phyloP scores from a whole-genome alignment of 2,888 invertebrate species.

The Netelia inedita region DNA sequence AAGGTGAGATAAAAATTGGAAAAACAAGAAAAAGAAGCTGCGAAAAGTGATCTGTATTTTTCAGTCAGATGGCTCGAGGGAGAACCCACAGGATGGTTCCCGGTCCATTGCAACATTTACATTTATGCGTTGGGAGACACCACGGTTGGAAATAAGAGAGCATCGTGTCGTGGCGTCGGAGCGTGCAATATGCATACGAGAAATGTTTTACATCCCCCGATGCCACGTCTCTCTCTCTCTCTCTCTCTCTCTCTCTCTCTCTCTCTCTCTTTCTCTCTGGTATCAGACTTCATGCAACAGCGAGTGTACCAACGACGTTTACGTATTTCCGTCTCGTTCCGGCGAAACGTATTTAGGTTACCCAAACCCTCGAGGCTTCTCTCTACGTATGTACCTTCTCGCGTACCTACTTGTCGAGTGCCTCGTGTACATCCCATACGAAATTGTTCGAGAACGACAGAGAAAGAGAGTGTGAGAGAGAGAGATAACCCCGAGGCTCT shows the following conservation, averaged over 20 bases:
- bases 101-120: slow-evolving; percentile 51
- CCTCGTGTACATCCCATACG: slow-evolving; percentile 38
- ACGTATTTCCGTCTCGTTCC: slow-evolving; percentile 56
- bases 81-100: neutral
- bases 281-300: no score
- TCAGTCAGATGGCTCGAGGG: neutral
- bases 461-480: neutral
- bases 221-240: slow-evolving; percentile 7
- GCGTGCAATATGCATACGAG: slow-evolving; percentile 47
- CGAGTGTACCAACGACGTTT: slow-evolving; percentile 27
- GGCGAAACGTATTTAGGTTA: slow-evolving; percentile 62
- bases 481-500: slow-evolving; percentile 3
- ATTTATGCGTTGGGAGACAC: slow-evolving; percentile 16
- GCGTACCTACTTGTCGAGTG: slow-evolving; percentile 32
- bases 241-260: neutral
- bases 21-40: neutral
- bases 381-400: neutral
- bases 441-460: neutral
- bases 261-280: no score
- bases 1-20: neutral
- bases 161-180: slow-evolving; percentile 21
- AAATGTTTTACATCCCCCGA: slow-evolving; percentile 30
- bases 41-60: neutral
- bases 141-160: neutral
- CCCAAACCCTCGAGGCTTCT: slow-evolving; percentile 44